Percentiles rank a stretch among this genome's conserved stretches.
These are phyloP conservation scores for Asobara japonica DNA, from an alignment of 1,140 invertebrate species.

Conservation along the genomic window DNA sequence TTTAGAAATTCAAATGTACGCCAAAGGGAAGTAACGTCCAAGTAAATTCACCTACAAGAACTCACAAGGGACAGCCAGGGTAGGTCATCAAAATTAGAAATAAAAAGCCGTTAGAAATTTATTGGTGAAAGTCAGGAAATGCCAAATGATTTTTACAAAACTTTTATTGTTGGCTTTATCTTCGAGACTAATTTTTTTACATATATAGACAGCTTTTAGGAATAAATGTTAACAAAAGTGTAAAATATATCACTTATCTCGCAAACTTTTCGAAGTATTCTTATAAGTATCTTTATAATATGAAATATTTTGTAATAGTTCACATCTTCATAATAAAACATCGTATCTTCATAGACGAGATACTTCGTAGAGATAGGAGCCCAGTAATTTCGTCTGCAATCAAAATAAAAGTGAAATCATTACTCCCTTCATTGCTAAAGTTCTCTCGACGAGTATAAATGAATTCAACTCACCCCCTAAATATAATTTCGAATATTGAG, in stretches of 20 bases:
- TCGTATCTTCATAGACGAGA: slow-evolving; percentile 64
- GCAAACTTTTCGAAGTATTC: not conserved
- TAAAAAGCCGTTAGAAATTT: not conserved
- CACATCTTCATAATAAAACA: not conserved
- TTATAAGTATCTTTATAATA: no score
- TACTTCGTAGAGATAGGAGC: slow-evolving; percentile 87
- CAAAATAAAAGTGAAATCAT: slow-evolving; percentile 39
- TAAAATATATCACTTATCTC: slow-evolving; percentile 10
- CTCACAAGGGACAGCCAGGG: slow-evolving; percentile 53
- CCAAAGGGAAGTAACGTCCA: no score
- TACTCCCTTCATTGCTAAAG: not conserved
- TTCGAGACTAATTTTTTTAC: not conserved
- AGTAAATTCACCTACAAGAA: slow-evolving; percentile 46
- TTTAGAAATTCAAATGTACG: no score
- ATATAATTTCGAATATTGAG: slow-evolving; percentile 93
- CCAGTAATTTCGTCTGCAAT: slow-evolving; percentile 86
- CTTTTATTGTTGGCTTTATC: not conserved
- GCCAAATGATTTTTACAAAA: not conserved
- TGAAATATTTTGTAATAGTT: no score
- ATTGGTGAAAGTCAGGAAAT: not conserved
- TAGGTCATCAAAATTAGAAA: slow-evolving; percentile 54
- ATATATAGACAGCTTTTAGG: slow-evolving; percentile 27
- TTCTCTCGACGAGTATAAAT: no score
- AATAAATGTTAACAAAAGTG: slow-evolving; percentile 13
- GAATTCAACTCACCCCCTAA: slow-evolving; percentile 83